phyloP scores from a whole-genome alignment of 2,888 invertebrate genomes.

The Agrotis ipsilon region DNA sequence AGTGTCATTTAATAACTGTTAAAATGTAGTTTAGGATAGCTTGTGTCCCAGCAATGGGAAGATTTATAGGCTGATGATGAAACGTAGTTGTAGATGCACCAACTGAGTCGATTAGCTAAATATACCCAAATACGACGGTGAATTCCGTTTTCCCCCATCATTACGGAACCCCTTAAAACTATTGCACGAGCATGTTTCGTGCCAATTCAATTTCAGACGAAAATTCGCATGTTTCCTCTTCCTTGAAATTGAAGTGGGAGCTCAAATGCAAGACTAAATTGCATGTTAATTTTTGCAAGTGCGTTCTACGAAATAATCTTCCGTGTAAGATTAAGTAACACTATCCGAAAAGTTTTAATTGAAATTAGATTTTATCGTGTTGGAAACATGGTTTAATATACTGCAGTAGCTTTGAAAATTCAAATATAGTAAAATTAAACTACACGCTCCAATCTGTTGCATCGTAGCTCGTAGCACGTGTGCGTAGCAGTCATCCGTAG shows the following conservation, averaged over 20 bases:
- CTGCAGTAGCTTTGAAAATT: neutral
- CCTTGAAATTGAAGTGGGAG: slow-evolving; percentile 10
- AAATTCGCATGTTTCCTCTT: slow-evolving; percentile 26
- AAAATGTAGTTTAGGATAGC: too few relatives aligned
- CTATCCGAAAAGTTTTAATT: neutral
- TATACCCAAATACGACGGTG: too few relatives aligned
- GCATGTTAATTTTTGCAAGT: neutral
- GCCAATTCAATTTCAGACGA: slow-evolving; percentile 53
- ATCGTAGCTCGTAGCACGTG: slow-evolving; percentile 24
- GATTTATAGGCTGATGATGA: too few relatives aligned
- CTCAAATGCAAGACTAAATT: slow-evolving; percentile 15
- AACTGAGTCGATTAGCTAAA: too few relatives aligned
- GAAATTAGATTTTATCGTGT: neutral
- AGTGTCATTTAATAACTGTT: too few relatives aligned
- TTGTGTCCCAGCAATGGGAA: too few relatives aligned
- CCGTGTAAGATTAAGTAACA: neutral
- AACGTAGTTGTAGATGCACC: too few relatives aligned
- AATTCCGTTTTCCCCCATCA: neutral
- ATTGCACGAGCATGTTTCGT: slow-evolving; percentile 12
- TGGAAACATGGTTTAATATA: neutral
- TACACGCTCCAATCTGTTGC: neutral
- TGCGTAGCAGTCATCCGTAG: slow-evolving; percentile 21
- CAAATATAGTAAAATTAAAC: neutral
- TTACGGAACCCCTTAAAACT: neutral
- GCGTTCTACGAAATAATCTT: neutral